Evolutionary conservation across 2,888 invertebrate genomes (phyloP).

Genomic region (Nasonovia ribisnigri): DNA sequence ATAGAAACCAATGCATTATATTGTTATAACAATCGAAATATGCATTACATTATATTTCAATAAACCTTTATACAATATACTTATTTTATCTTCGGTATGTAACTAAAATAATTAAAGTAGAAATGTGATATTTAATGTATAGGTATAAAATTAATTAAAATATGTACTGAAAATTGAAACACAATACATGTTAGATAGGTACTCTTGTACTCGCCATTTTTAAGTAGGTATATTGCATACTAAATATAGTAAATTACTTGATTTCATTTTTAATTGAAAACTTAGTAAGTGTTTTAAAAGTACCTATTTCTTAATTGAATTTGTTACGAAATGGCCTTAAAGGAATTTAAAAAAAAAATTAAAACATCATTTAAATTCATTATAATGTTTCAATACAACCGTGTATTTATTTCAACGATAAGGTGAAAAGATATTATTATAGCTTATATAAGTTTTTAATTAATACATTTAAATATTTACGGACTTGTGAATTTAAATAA

Average conservation of each 20-base stretch:
- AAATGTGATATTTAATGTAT: constrained; percentile 1
- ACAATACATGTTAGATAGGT: neutral
- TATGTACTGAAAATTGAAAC: neutral
- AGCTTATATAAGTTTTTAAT: neutral
- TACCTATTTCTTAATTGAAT: neutral
- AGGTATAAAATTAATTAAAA: constrained; percentile 17
- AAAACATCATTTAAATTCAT: neutral
- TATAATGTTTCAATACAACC: neutral
- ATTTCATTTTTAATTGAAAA: neutral
- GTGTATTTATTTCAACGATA: neutral
- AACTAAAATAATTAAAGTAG: constrained; percentile 13
- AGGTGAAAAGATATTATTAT: neutral
- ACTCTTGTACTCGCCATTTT: neutral
- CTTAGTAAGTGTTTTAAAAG: constrained; percentile 11
- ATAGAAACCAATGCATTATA: neutral
- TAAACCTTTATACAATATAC: neutral
- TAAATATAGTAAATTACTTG: neutral
- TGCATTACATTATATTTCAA: neutral
- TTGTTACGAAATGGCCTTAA: neutral
- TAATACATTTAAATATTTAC: neutral
- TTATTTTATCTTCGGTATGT: neutral
- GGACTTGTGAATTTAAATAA: neutral
- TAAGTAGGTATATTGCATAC: neutral
- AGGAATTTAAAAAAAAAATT: neutral
- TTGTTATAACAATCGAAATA: neutral